phyloP scores from a whole-genome alignment of 2,888 invertebrate species.

The Glyphotaelius pellucidus region DNA sequence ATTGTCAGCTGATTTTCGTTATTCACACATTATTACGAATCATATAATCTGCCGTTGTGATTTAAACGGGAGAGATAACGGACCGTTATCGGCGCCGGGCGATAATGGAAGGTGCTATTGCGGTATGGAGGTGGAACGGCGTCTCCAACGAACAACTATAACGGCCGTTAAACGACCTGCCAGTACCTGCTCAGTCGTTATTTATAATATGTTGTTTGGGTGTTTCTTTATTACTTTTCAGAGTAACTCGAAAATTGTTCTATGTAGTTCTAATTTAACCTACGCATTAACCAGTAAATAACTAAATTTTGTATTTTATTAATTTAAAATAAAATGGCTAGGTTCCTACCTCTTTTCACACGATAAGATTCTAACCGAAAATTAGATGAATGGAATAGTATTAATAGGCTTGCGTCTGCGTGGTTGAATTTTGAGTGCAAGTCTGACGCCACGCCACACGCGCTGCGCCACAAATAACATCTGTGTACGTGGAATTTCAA shows the following conservation, averaged over 20 bases:
- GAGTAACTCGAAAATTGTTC: neutral
- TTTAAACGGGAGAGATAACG: slow-evolving; percentile 3
- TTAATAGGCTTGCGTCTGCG: too few relatives aligned
- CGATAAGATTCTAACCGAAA: too few relatives aligned
- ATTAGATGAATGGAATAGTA: too few relatives aligned
- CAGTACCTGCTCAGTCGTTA: neutral
- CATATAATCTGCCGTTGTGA: neutral
- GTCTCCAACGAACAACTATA: neutral
- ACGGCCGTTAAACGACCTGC: neutral
- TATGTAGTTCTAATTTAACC: neutral
- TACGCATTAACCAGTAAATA: too few relatives aligned
- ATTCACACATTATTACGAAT: neutral
- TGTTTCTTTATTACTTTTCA: neutral
- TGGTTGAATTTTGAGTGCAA: too few relatives aligned
- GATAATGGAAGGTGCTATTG: slow-evolving; percentile 3
- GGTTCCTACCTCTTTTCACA: too few relatives aligned
- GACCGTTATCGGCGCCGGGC: neutral
- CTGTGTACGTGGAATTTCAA: too few relatives aligned
- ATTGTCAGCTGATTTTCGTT: neutral
- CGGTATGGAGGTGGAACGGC: neutral
- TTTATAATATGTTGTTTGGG: neutral
- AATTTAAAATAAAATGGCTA: too few relatives aligned
- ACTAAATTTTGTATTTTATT: too few relatives aligned
- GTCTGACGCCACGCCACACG: too few relatives aligned
- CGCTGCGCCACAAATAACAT: too few relatives aligned